phyloP scores from a whole-genome alignment of 1,140 invertebrate species.

The Brachionus manjavacas region DNA sequence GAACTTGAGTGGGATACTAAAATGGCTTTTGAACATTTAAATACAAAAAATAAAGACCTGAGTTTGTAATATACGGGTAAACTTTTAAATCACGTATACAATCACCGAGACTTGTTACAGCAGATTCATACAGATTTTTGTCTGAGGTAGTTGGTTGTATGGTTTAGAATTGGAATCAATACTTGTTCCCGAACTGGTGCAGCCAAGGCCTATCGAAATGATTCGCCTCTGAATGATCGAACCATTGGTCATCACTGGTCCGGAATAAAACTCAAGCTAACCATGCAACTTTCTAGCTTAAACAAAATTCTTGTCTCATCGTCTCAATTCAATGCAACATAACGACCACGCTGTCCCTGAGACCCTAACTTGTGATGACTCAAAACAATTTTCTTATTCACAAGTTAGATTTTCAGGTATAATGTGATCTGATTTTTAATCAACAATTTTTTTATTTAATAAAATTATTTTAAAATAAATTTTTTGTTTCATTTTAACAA shows the following conservation, averaged over 20 bases:
- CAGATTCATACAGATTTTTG: neutral
- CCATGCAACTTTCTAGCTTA: conserved; percentile 43
- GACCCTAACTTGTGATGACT: conserved; percentile 42
- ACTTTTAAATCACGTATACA: conserved; percentile 16
- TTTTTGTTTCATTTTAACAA: neutral
- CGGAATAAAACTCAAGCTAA: conserved; percentile 11
- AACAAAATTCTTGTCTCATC: neutral
- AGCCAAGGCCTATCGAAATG: neutral
- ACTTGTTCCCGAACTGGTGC: neutral
- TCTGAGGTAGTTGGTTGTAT: conserved; percentile 43
- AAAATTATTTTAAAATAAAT: neutral
- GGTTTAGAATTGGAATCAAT: conserved; percentile 32
- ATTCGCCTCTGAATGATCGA: neutral
- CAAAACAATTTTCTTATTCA: neutral
- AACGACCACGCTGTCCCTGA: conserved; percentile 10
- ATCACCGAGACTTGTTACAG: neutral
- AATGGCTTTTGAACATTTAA: neutral
- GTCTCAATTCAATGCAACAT: neutral
- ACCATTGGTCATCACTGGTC: neutral
- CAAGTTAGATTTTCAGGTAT: conserved; percentile 43
- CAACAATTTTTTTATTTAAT: conserved; percentile 22
- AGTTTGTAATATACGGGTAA: conserved; percentile 41
- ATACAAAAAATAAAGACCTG: conserved; percentile 28
- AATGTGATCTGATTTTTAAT: neutral
- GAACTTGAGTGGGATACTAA: conserved; percentile 38